Conservation (phyloP, 2,797 vertebrate genomes). For the Meriones psammophilus region DNA sequence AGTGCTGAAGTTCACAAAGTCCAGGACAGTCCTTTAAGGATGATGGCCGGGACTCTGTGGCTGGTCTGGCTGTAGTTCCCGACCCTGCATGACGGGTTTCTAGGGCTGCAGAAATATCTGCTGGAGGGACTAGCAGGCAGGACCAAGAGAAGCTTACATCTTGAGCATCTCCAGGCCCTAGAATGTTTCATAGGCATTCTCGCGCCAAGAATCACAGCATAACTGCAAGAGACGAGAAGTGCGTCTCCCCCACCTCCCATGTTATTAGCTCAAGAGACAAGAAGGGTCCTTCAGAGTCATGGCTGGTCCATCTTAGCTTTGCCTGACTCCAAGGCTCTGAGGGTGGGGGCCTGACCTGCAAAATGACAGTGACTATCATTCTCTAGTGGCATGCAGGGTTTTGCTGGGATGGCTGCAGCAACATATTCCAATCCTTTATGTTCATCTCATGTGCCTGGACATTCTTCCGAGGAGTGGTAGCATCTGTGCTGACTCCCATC, state of each 20-base stretch:
- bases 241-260: background rate
- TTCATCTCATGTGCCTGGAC: background rate
- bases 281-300: background rate
- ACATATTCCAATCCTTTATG: rapidly evolving
- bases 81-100: rapidly evolving
- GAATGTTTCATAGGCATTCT: background rate
- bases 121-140: background rate
- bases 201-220: background rate
- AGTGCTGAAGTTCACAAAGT: background rate
- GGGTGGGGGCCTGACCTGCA: background rate
- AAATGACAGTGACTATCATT: background rate
- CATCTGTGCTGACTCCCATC: background rate
- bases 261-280: background rate
- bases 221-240: background rate
- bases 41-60: rapidly evolving
- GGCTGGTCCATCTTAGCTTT: background rate
- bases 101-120: background rate
- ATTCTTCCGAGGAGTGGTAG: background rate
- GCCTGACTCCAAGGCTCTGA: background rate
- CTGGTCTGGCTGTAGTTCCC: background rate
- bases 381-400: too few species aligned
- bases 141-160: background rate
- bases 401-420: background rate
- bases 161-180: background rate
- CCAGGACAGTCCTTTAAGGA: background rate